A percentile compares a stretch with the other conserved stretches of the same genome.
These are phyloP conservation scores for Ataeniobius toweri DNA, from an alignment of 2,797 vertebrate genomes.

Conservation along the genomic window DNA sequence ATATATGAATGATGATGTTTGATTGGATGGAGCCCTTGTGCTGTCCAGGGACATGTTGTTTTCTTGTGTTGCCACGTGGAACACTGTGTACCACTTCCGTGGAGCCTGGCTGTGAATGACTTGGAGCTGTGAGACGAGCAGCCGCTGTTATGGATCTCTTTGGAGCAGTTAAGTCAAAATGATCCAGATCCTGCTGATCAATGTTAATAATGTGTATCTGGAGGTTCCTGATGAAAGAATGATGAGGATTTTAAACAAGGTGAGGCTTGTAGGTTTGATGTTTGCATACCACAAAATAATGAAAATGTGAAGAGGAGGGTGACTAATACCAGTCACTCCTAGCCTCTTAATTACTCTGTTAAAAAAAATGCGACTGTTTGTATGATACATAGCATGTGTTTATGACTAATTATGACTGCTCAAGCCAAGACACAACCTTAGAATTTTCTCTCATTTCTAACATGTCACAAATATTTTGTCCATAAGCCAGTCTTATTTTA, in stretches of 20 bases:
- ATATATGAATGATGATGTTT: conserved; percentile 1
- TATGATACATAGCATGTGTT: neutral
- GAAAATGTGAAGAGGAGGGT: neutral
- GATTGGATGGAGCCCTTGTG: conserved; percentile 6
- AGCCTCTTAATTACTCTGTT: neutral
- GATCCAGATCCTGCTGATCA: neutral
- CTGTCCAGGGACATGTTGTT: conserved; percentile 27
- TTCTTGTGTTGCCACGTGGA: conserved; percentile 26
- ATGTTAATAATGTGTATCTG: neutral
- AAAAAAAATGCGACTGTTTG: neutral
- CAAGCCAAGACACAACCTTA: neutral
- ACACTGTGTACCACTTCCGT: conserved; percentile 38
- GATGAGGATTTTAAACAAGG: neutral
- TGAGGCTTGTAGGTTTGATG: neutral
- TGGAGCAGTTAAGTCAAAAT: neutral
- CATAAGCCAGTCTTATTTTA: neutral
- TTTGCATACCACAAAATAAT: neutral
- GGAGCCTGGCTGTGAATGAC: neutral
- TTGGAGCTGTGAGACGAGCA: conserved; percentile 6
- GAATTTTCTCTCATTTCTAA: neutral
- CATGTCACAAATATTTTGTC: neutral
- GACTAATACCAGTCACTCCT: neutral
- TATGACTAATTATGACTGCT: conserved; percentile 1
- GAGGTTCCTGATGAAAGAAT: neutral
- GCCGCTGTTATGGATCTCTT: neutral